Evolutionary conservation across 2,797 vertebrate species (phyloP).

Genomic region (Jordanella pulchra): DNA sequence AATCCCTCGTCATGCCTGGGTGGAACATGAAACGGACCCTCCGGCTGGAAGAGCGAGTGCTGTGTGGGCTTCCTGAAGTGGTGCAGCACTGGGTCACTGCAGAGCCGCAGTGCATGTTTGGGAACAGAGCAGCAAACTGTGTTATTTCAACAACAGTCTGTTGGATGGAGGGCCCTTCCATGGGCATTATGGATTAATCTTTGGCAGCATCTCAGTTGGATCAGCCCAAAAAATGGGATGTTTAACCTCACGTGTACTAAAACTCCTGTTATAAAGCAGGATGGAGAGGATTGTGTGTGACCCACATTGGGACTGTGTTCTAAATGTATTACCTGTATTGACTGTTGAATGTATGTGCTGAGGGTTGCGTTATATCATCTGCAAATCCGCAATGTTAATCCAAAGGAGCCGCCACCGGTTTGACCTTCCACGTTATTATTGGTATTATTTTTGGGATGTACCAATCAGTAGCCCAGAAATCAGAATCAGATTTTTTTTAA

Average conservation of each 20-base stretch:
- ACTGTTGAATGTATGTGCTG: constrained; percentile 9
- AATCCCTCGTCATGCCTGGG: constrained; percentile 35
- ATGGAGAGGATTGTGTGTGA: constrained; percentile 53
- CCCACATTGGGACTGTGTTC: constrained; percentile 35
- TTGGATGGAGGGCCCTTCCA: constrained; percentile 68
- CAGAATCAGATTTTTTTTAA: not conserved
- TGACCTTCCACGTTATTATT: not conserved
- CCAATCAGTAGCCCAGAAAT: not conserved
- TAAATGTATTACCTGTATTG: constrained; percentile 21
- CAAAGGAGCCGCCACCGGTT: not conserved
- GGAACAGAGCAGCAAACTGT: constrained; percentile 57
- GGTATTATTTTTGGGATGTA: not conserved
- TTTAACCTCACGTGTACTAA: constrained; percentile 61
- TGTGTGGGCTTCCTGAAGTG: constrained; percentile 66
- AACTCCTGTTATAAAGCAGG: constrained; percentile 48
- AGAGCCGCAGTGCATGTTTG: constrained; percentile 61
- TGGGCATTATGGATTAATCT: constrained; percentile 69
- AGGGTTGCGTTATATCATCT: not conserved
- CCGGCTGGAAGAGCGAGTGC: constrained; percentile 65
- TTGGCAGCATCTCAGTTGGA: constrained; percentile 63
- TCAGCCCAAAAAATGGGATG: constrained; percentile 63
- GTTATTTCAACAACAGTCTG: constrained; percentile 64
- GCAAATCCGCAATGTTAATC: not conserved
- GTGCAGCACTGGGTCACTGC: constrained; percentile 56
- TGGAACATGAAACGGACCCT: constrained; percentile 51